Base-by-base conservation (phyloP, 2,797 vertebrate genomes). In the Holocentrus rufus region DNA sequence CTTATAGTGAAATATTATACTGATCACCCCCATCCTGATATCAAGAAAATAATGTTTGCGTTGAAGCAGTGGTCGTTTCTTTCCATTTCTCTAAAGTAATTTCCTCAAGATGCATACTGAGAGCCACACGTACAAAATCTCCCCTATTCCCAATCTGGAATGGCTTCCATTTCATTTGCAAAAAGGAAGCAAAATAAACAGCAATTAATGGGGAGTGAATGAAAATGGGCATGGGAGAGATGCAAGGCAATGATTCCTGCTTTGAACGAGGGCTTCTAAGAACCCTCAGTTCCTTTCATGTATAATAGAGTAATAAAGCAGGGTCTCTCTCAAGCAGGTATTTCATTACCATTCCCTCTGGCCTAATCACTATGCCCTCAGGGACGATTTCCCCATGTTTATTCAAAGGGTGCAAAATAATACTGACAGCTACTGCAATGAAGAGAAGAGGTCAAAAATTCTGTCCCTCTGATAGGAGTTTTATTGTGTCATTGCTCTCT, bases 241-340 rank as follows among this genome's bases (percentile, higher is more conserved):
- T 81, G 74, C 77, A 65, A 82, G 27, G 82, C 65, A 72, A 71
- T 84, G 83, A 86, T 84, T 88, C 71, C 60, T 83, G 76, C 83
- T 89, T 90, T 90, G 86, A 91, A 87, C 75, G 82, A 86, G 61
- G 72, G 74, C 76, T 83, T 87, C 86, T 87, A 63, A 90, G 69
- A 87, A 70, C 68, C 77, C 78, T 81, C 57, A 66, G 78, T 52
- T 82, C 65, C 82, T 90, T 89, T 92, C 84, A 86, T 88, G 85
- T 89, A 85, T 89, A 89, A 91, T 86, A 74, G 85, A 88, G 76
- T 84, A 84, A 87, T 90, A 89, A 92, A 85, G 61, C 62, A 83
- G 71, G 58, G 58, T 69, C 66, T 83, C 83, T 87, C 80, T 88
- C 72, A 85, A 87, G 79, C 82, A 90, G 85, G 75, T 89, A 85